These are phyloP conservation scores for Hyperoplus lanceolatus DNA, from an alignment of 2,797 vertebrate species.

Conservation along the genomic window DNA sequence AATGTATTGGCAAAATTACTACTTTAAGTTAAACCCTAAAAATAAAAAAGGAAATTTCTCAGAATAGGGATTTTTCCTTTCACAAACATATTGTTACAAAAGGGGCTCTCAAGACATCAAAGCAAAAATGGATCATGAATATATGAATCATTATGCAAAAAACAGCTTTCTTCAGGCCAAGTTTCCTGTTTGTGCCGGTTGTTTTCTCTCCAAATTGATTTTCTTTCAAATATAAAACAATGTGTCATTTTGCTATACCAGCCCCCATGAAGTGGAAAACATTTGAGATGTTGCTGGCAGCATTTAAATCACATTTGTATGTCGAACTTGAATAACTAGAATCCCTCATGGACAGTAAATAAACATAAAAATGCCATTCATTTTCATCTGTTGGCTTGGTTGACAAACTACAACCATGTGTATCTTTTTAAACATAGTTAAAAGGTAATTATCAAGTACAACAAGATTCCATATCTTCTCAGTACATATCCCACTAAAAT, in stretches of 20 bases:
- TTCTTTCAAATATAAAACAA: slow-evolving; percentile 34
- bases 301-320: slow-evolving; percentile 26
- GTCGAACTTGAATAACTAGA: slow-evolving; percentile 13
- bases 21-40: neutral
- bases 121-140: slow-evolving; percentile 6
- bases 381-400: neutral
- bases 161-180: slow-evolving; percentile 18
- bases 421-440: no score
- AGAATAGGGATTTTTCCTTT: neutral
- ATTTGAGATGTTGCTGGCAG: slow-evolving; percentile 6
- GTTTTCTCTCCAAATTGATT: slow-evolving; percentile 18
- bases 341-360: neutral
- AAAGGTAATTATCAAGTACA: no score
- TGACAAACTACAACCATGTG: no score
- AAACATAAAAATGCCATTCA: slow-evolving; percentile 11
- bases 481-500: slow-evolving; percentile 14
- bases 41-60: neutral
- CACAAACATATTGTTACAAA: slow-evolving; percentile 10
- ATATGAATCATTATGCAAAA: slow-evolving; percentile 5
- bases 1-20: neutral
- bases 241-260: slow-evolving; percentile 13
- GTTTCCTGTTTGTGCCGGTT: slow-evolving; percentile 1
- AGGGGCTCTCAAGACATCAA: slow-evolving; percentile 28
- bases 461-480: neutral
- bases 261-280: neutral